A percentile compares a stretch with the other conserved stretches of the same genome.
Conservation (phyloP, 2,113 vertebrate genomes). For the Chiloscyllium plagiosum region DNA sequence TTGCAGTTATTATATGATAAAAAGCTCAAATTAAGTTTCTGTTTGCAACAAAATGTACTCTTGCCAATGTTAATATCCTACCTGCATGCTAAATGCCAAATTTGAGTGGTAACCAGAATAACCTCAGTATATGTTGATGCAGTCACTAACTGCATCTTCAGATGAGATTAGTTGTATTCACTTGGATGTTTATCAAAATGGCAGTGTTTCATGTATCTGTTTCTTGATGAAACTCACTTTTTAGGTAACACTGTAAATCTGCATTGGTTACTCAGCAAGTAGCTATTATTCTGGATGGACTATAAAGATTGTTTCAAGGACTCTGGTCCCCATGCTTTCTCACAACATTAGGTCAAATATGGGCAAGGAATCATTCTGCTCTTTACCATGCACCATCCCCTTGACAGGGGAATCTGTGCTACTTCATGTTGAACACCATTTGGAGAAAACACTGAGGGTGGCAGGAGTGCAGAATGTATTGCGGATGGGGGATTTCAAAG, state of each 20-base stretch:
- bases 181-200: neutral
- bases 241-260: neutral
- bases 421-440: no score
- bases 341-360: no score
- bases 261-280: neutral
- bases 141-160: neutral
- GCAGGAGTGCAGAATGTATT: no score
- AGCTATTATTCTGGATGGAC: neutral
- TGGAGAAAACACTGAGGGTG: no score
- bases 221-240: neutral
- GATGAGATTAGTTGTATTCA: conserved; percentile 1
- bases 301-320: neutral
- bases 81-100: neutral
- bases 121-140: neutral
- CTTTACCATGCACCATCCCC: no score
- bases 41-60: neutral
- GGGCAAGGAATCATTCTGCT: no score
- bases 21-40: neutral
- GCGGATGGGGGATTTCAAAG: no score
- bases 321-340: no score
- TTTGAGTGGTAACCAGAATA: neutral
- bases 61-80: neutral
- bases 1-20: neutral
- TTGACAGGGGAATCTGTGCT: no score
- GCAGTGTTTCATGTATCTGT: neutral